Conservation (phyloP, 2,113 vertebrate species). For the Rhabdomys dilectus region DNA sequence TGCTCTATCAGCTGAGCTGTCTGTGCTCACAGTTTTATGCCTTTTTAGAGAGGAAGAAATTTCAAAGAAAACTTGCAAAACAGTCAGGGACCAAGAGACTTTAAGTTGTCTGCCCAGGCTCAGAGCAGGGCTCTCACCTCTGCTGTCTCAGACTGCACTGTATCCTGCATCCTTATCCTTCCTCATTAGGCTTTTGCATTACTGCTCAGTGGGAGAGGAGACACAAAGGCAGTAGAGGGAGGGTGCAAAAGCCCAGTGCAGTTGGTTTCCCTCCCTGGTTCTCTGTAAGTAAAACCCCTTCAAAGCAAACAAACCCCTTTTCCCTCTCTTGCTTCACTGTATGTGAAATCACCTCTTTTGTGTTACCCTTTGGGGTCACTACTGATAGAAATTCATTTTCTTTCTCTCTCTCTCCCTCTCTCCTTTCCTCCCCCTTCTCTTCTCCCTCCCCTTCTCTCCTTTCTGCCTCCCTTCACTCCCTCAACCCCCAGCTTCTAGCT, state of each 20-base stretch:
- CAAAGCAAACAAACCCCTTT: background rate
- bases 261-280: background rate
- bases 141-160: too few relatives aligned
- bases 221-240: background rate
- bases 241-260: background rate
- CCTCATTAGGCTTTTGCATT: background rate
- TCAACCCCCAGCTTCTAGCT: conserved; percentile 55
- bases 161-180: background rate
- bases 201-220: background rate
- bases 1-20: background rate
- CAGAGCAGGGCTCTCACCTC: background rate
- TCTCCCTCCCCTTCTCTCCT: background rate
- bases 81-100: background rate
- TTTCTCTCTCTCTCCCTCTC: background rate
- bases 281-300: conserved; percentile 17
- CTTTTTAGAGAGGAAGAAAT: background rate
- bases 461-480: background rate
- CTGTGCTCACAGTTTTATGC: background rate
- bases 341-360: conserved; percentile 22
- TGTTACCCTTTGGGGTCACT: conserved; percentile 21
- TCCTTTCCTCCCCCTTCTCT: background rate
- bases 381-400: background rate
- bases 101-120: background rate
- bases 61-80: conserved; percentile 4
- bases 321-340: background rate